Base-by-base conservation (phyloP, 2,797 vertebrate genomes). In the Hypotaenidia okinawae region DNA sequence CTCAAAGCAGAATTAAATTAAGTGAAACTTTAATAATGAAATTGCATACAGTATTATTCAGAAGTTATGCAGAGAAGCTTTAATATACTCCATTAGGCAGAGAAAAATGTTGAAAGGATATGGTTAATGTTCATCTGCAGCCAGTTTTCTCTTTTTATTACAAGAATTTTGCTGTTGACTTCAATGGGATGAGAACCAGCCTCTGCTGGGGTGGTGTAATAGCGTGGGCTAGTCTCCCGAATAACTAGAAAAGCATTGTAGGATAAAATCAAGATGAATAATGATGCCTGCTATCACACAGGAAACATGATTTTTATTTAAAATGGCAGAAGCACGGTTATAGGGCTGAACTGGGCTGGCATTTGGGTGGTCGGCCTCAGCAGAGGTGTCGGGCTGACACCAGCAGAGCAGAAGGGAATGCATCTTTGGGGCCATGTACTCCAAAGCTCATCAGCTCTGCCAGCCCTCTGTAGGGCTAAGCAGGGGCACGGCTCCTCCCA, bases 1-100 rank as follows among this genome's bases (percentile, higher is more conserved):
- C 92, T 97, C 95, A 95, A 97, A 97, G 78, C 75, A 8, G 75
- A 93, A 97, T 96, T 95, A 96, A 92, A 95, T 96, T 97, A 97
- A 96, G 72, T 93, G 93, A 96, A 95, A 96, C 94, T 96, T 97
- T 93, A 96, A 94, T 96, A 97, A 96, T 91, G 92, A 85, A 95
- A 95, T 96, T 94, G 49, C 66, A 94, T 81, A 94, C 52, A 67
- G 63, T 87, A 87, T 80, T 97, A 96, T 94, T 87, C 86, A 88
- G 66, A 96, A 96, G 95, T 92, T 97, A 91, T 83, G 68, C 70
- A 95, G 91, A 94, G 75, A 76, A 96, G 89, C 79, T 84, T 95
- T 95, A 92, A 92, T 95, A 84, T 90, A 93, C 70, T 95, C 84
- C 90, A 97, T 97, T 97, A 95, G 80, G 77, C 84, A 95, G 87